phyloP scores from a whole-genome alignment of 2,888 invertebrate species.

The Thereva nobilitata region DNA sequence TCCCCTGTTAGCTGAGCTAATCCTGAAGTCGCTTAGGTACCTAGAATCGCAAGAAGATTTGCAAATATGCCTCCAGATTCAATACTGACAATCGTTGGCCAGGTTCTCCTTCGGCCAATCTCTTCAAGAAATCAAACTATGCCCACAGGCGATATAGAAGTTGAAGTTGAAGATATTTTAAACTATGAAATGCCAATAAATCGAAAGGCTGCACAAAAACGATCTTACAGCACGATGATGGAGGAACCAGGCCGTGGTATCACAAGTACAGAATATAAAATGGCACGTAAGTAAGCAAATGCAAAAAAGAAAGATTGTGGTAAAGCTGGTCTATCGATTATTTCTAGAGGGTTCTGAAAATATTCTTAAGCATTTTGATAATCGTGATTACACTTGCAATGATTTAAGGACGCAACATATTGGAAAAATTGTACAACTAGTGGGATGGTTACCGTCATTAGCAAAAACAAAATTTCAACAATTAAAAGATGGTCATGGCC shows the following conservation, averaged over 20 bases:
- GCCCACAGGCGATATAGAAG: slow-evolving; percentile 58
- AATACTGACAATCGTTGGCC: slow-evolving; percentile 55
- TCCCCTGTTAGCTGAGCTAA: neutral
- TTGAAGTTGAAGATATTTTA: slow-evolving; percentile 56
- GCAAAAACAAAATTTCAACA: slow-evolving; percentile 56
- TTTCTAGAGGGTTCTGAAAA: slow-evolving; percentile 51
- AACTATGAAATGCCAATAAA: slow-evolving; percentile 47
- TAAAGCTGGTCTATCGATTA: slow-evolving; percentile 4
- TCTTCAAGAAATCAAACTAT: slow-evolving; percentile 57
- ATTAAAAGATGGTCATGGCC: slow-evolving; percentile 58
- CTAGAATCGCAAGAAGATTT: slow-evolving; percentile 56
- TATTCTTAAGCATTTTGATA: slow-evolving; percentile 57
- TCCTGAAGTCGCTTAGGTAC: slow-evolving; percentile 47
- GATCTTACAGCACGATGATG: slow-evolving; percentile 55
- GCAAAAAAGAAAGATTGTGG: neutral
- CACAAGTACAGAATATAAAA: slow-evolving; percentile 58
- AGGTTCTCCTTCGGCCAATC: slow-evolving; percentile 53
- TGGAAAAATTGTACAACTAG: slow-evolving; percentile 52
- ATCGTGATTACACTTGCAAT: slow-evolving; percentile 58
- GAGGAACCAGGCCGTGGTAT: slow-evolving; percentile 50
- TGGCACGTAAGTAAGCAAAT: slow-evolving; percentile 51
- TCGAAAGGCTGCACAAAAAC: slow-evolving; percentile 49
- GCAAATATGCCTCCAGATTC: slow-evolving; percentile 58
- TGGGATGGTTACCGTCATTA: slow-evolving; percentile 57
- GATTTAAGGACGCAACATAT: slow-evolving; percentile 54